Evolutionary conservation across 2,888 invertebrate species (phyloP).

Genomic region (Idaea dimidiata): DNA sequence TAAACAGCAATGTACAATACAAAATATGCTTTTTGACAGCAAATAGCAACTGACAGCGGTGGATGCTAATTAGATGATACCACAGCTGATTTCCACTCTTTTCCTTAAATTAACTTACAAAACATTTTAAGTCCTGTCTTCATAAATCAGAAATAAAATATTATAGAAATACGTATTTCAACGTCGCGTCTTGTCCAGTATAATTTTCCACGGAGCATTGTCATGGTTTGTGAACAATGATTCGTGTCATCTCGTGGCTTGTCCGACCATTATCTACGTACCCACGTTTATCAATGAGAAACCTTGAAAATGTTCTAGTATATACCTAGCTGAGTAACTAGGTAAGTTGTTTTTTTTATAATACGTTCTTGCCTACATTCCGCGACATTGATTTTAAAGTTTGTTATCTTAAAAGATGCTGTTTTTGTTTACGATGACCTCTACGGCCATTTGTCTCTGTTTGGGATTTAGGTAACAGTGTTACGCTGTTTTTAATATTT

Average conservation of each 20-base stretch:
- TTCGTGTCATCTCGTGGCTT: background rate
- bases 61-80: no score
- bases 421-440: background rate
- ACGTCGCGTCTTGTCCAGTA: background rate
- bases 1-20: no score
- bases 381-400: background rate
- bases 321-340: background rate
- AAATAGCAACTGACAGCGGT: no score
- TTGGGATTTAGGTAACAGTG: no score
- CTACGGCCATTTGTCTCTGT: background rate
- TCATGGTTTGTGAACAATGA: constrained; percentile 1
- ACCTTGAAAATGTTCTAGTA: background rate
- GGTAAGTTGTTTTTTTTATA: background rate
- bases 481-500: no score
- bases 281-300: background rate
- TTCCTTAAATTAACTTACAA: no score
- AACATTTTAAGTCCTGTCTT: no score
- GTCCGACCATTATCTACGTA: background rate
- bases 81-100: no score
- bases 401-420: background rate
- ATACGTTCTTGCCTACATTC: background rate
- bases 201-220: background rate
- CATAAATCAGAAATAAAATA: background rate
- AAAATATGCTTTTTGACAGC: no score
- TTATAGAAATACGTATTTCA: background rate